A percentile compares a stretch with the other conserved stretches of the same genome.
Conservation (phyloP, 1,140 invertebrate species). For the Planococcus citri region DNA sequence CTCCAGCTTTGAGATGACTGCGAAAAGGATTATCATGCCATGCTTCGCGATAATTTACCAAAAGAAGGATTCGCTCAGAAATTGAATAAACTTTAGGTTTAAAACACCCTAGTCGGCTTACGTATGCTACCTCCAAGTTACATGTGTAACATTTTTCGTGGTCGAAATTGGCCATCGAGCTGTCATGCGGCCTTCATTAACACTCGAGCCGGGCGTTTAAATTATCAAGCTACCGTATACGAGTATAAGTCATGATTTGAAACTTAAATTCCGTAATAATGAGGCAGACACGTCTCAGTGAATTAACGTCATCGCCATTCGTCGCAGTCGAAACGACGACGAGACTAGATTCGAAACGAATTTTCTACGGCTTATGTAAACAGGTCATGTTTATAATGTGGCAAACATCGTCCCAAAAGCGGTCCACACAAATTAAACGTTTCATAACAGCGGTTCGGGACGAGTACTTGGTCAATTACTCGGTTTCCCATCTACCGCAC, state of each 20-base stretch:
- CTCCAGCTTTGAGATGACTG: too few relatives aligned
- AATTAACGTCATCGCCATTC: background rate
- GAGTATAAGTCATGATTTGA: background rate
- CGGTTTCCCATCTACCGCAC: background rate
- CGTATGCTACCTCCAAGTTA: too few relatives aligned
- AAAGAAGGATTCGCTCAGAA: too few relatives aligned
- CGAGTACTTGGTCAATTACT: background rate
- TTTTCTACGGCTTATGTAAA: background rate
- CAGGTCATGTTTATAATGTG: constrained; percentile 2
- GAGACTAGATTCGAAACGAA: background rate
- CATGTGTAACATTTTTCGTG: too few relatives aligned
- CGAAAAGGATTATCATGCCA: too few relatives aligned
- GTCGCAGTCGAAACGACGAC: background rate
- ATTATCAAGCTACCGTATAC: background rate
- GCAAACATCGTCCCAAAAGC: background rate
- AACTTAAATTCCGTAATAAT: background rate
- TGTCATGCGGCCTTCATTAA: too few relatives aligned
- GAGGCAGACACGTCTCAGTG: background rate
- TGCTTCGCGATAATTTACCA: too few relatives aligned
- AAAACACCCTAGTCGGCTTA: too few relatives aligned
- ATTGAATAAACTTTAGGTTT: too few relatives aligned
- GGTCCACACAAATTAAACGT: background rate
- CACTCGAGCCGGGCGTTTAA: too few relatives aligned
- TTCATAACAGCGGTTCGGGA: background rate
- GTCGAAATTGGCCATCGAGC: too few relatives aligned